Evolutionary conservation across 1,140 invertebrate genomes (phyloP), one percentile per base, ranked within the genome.

Genomic region (Macrotrachela quadricornifera): DNA sequence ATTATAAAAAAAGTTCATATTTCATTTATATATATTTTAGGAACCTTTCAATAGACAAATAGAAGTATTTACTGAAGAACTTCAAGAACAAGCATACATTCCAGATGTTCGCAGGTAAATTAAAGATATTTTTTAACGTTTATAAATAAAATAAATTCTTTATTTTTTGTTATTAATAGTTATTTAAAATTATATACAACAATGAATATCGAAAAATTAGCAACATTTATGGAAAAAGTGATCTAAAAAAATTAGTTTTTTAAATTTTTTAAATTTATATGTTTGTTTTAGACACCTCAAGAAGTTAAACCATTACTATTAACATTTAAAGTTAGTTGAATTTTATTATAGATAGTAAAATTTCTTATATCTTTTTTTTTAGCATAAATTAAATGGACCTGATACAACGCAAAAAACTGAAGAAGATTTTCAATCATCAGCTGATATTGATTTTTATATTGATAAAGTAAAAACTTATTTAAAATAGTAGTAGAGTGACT

Each of bases 371-470:
- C 49, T 49, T 60, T 57, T 39, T 57, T 57, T 57, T 13, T 57
- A 74, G 71, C 90, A 95, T 67, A 95, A 95, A 70, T 94, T 95
- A 87, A 91, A 91, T 71, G 96, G 96, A 68, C 79, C 97, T 47
- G 92, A 96, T 9, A 95, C 90, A 87, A 88, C 79, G 11, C 91
- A 88, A 80, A 69, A 71, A 18, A 78, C 82, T 21, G 86, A 92
- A 59, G 91, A 91, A 49, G 87, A 86, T 66, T 95, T 97, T 65
- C 86, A 94, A 67, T 91, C 87, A 46, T 86, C 86, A 1, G 95
- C 90, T 16, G 92, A 99, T 78, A 76, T 97, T 67, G 92, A 99
- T 66, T 99, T 99, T 70, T 99, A 95, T 68, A 95, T 99, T 62
- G 88, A 97, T 71, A 84, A 88, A 61, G 71, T 72, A 59, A n/a